Evolutionary conservation across 2,888 invertebrate species (phyloP).

Genomic region (Acanthosepion pharaonis): DNA sequence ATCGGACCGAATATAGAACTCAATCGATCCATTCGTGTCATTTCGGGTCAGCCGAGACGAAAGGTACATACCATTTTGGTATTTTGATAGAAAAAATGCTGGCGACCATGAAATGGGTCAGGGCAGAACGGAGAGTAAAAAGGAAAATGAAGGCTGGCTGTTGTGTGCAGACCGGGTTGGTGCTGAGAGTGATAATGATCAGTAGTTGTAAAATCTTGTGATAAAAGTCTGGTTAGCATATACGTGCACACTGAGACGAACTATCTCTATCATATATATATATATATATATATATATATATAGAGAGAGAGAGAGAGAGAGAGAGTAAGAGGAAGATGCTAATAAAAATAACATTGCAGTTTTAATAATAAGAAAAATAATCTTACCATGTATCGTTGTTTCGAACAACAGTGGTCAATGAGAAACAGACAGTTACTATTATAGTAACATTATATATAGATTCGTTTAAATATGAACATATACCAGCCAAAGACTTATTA

Average conservation of each 20-base stretch:
- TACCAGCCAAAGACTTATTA: too few species aligned
- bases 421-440: too few species aligned
- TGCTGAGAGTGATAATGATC: not conserved
- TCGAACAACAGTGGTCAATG: too few species aligned
- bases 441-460: too few species aligned
- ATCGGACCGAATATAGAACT: not conserved
- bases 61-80: not conserved
- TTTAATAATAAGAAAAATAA: too few species aligned
- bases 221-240: too few species aligned
- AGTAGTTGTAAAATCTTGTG: not conserved
- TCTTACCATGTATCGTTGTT: too few species aligned
- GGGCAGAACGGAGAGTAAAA: not conserved
- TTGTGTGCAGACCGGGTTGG: not conserved
- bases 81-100: not conserved
- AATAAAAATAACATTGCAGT: too few species aligned
- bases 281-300: not conserved
- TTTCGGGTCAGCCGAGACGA: slow-evolving; percentile 1
- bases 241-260: too few species aligned
- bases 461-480: too few species aligned
- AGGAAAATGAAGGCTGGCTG: not conserved
- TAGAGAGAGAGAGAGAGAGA: not conserved
- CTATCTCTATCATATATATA: not conserved
- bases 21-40: not conserved
- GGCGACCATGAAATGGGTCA: slow-evolving; percentile 22
- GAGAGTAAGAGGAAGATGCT: too few species aligned